Conservation (phyloP, 2,797 vertebrate species). For the Myotis pilosus region DNA sequence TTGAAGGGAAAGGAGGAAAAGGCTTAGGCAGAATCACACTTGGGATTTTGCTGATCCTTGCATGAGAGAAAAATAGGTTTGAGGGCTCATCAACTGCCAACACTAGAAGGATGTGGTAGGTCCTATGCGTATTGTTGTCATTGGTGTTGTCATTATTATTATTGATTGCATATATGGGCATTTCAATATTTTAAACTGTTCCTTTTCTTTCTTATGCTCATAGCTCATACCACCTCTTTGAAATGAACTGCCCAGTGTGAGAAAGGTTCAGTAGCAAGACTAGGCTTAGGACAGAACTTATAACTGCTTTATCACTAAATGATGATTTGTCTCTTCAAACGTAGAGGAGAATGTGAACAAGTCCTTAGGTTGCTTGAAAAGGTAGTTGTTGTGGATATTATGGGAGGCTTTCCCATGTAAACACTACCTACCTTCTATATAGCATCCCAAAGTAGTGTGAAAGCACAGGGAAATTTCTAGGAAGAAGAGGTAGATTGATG, state of each 20-base stretch:
- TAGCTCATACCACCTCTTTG: not conserved
- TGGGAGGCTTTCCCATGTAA: not conserved
- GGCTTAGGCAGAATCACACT: conserved; percentile 54
- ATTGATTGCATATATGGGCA: not conserved
- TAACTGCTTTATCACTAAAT: not conserved
- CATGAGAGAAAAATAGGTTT: conserved; percentile 56
- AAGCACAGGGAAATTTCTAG: conserved; percentile 5
- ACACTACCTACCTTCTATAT: not conserved
- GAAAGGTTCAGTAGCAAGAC: not conserved
- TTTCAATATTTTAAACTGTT: not conserved
- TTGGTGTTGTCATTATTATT: conserved; percentile 13
- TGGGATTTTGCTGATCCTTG: conserved; percentile 57
- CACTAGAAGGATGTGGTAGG: conserved; percentile 31
- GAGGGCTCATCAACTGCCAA: conserved; percentile 28
- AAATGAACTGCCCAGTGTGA: not conserved
- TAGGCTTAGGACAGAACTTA: not conserved
- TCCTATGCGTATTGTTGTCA: not conserved
- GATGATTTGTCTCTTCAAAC: not conserved
- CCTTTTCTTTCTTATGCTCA: not conserved
- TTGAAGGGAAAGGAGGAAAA: conserved; percentile 40
- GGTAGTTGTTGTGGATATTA: not conserved
- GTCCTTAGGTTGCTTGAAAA: not conserved
- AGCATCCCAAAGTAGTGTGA: not conserved
- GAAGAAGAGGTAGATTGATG: not conserved
- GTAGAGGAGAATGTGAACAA: not conserved